phyloP scores from a whole-genome alignment of 2,113 vertebrate genomes.

The Plecotus auritus region DNA sequence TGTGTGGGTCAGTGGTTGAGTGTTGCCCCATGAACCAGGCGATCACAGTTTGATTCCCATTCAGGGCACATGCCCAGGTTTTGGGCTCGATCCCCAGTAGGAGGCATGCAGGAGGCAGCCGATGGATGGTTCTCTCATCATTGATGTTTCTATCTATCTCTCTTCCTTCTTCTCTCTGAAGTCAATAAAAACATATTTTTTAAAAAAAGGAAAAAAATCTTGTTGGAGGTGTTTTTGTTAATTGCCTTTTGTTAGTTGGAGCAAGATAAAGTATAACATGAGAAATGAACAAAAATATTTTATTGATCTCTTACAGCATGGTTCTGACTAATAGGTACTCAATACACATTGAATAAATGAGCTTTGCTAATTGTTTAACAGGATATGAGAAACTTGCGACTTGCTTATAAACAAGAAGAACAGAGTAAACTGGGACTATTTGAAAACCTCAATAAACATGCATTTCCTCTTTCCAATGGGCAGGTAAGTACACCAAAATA shows the following conservation, averaged over 20 bases:
- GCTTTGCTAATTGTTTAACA: slow-evolving; percentile 72
- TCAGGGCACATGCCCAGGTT: too few relatives aligned
- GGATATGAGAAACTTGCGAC: slow-evolving; percentile 96
- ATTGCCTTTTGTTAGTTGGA: neutral
- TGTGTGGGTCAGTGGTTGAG: too few relatives aligned
- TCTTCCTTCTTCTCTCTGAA: too few relatives aligned
- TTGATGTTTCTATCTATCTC: too few relatives aligned
- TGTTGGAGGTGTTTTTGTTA: neutral
- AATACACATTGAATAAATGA: slow-evolving; percentile 29
- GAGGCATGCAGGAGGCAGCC: too few relatives aligned
- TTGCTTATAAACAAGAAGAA: slow-evolving; percentile 93
- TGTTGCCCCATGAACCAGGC: too few relatives aligned
- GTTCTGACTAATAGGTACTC: neutral
- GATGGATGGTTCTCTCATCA: too few relatives aligned
- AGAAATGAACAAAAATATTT: slow-evolving; percentile 19
- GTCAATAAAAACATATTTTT: too few relatives aligned
- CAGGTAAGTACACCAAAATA: slow-evolving; percentile 82
- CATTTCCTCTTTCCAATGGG: slow-evolving; percentile 91
- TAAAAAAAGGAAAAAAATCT: neutral
- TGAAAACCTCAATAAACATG: slow-evolving; percentile 86
- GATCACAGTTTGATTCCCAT: too few relatives aligned
- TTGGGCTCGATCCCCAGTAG: too few relatives aligned
- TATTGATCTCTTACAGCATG: neutral
- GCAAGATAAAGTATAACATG: neutral
- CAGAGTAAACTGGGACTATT: slow-evolving; percentile 89